Base-by-base conservation (phyloP, 2,113 vertebrate genomes). In the Cephalophus harveyi region DNA sequence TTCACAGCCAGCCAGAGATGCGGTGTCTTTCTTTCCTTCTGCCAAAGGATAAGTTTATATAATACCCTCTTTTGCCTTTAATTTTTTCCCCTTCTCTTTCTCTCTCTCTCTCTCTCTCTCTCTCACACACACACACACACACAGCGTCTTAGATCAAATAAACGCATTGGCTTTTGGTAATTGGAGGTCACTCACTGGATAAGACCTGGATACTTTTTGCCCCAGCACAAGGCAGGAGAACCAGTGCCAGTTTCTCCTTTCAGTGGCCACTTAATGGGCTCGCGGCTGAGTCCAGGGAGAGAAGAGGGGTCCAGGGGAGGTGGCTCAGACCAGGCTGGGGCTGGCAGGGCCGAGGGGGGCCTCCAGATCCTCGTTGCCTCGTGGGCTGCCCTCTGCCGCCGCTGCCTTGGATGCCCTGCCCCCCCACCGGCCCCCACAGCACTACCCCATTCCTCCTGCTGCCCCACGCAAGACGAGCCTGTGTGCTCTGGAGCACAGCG, bases 1-100 rank as follows among this genome's bases (percentile, higher is more conserved):
- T 94, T 95, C 93, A 60, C 21, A 54, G 96, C 27, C 40, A 94
- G 94, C 96, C 94, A 91, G 86, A 82, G 84, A 74, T 40, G 82
- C 82, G 33, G 55, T 92, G 5, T 86, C 91, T 96, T 86, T 93
- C 89, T 54, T 95, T 88, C 82, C 71, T 84, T 30, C 76, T 64
- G 81, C 93, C 94, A 93, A 2, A 11, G 59, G 82, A 17, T 62
- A 33, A 33, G 62, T 87, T 96, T 54, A 33, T 12, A 64, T 1
- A 15, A 27, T 5, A 30, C 17, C 11, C 64, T 16, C 30, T 23
- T 83, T 67, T 76, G 57, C 36, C 48, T 16, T 67, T 67, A 50
- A 52, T 90, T 54, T 43, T 8, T 10, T 10, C 17, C 59, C 28
- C 46, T 54, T 64, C 13, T 11, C 1, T 55, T 27, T n/a, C 54